Conservation (phyloP, 1,140 invertebrate genomes). For the Forficula auricularia region DNA sequence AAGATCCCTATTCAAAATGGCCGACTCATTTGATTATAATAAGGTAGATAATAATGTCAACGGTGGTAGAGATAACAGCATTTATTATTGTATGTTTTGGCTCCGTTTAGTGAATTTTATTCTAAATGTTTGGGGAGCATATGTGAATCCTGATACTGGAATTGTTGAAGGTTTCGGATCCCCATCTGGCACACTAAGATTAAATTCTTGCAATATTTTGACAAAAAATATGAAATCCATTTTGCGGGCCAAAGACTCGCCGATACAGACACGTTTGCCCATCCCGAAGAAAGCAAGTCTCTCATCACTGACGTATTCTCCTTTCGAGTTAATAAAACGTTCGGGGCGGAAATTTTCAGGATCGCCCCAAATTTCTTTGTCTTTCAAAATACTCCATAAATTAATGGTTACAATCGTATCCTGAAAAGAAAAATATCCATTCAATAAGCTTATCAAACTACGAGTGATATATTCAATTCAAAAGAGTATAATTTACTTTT, state of each 20-base stretch:
- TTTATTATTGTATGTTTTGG: too few relatives aligned
- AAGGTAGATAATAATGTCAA: too few relatives aligned
- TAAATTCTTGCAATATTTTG: slow-evolving; percentile 17
- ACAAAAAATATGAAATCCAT: slow-evolving; percentile 19
- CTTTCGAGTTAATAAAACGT: slow-evolving; percentile 32
- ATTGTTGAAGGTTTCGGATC: slow-evolving; percentile 8
- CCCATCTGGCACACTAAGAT: slow-evolving; percentile 8
- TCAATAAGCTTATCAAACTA: not conserved
- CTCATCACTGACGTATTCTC: slow-evolving; percentile 27
- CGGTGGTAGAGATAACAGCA: too few relatives aligned
- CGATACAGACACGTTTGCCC: slow-evolving; percentile 25
- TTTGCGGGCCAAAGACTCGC: slow-evolving; percentile 18
- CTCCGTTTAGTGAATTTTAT: too few relatives aligned
- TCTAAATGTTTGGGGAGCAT: slow-evolving; percentile 8
- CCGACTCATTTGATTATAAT: too few relatives aligned
- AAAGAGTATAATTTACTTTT: not conserved
- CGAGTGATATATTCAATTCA: not conserved
- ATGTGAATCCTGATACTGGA: slow-evolving; percentile 9
- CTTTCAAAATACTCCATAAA: slow-evolving; percentile 47
- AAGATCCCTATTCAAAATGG: too few relatives aligned
- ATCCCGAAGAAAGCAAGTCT: slow-evolving; percentile 32
- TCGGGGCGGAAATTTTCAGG: slow-evolving; percentile 38
- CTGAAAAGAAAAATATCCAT: slow-evolving; percentile 23
- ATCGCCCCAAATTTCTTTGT: slow-evolving; percentile 36
- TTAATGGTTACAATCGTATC: slow-evolving; percentile 48